Conservation (phyloP, 2,113 vertebrate genomes). For the Oenanthe oenanthe region DNA sequence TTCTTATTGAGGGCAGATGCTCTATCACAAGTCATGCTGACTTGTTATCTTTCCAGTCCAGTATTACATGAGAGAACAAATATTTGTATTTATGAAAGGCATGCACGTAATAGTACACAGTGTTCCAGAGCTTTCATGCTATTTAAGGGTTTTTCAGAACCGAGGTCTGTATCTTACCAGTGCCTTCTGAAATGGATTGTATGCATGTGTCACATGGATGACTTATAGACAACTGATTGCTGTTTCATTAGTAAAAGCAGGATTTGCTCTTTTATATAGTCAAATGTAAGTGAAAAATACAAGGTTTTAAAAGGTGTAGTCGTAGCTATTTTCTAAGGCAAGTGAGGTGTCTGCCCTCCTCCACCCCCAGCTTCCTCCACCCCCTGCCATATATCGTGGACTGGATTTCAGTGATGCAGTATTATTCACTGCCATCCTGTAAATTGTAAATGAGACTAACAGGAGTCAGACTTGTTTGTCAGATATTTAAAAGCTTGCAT, state of each 20-base stretch:
- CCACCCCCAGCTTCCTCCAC: rapidly evolving
- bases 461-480: constrained; percentile 1
- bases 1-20: background rate
- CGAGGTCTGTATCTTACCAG: background rate
- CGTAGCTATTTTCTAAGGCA: background rate
- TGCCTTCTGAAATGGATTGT: background rate
- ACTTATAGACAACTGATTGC: background rate
- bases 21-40: background rate
- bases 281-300: background rate
- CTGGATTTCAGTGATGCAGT: background rate
- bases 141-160: background rate
- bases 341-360: background rate
- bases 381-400: background rate
- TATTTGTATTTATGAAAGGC: background rate
- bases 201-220: background rate
- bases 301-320: background rate
- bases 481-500: background rate
- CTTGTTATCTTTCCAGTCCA: background rate
- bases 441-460: background rate
- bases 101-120: background rate
- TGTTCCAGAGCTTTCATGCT: background rate
- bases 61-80: background rate
- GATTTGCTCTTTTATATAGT: background rate
- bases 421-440: background rate
- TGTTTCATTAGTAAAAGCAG: background rate